These are phyloP conservation scores for Cyphomyrmex costatus DNA, from an alignment of 1,140 invertebrate genomes.

Conservation along the genomic window DNA sequence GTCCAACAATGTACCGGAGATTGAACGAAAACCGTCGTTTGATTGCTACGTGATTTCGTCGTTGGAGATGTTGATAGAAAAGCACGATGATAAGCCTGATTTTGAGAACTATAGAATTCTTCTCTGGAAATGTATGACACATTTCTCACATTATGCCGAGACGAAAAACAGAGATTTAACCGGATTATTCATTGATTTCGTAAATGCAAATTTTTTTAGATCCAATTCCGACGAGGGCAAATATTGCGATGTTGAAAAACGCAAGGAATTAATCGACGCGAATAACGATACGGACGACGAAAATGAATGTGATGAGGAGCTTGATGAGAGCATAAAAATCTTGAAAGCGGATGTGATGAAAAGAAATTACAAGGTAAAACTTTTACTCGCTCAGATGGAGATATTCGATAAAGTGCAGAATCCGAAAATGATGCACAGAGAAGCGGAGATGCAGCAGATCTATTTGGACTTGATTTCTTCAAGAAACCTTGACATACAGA, in stretches of 20 bases:
- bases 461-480: conserved; percentile 93
- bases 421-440: conserved; percentile 92
- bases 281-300: conserved; percentile 65
- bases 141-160: conserved; percentile 92
- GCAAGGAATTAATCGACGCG: conserved; percentile 44
- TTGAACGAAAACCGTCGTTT: conserved; percentile 61
- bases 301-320: conserved; percentile 80
- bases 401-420: conserved; percentile 94
- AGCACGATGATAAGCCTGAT: conserved; percentile 89
- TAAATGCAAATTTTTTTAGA: conserved; percentile 88
- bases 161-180: conserved; percentile 93
- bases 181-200: conserved; percentile 92
- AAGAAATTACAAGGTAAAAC: conserved; percentile 88
- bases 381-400: conserved; percentile 91
- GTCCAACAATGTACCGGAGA: conserved; percentile 72
- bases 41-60: conserved; percentile 77
- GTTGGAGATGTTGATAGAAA: conserved; percentile 70
- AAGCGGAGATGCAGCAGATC: conserved; percentile 91
- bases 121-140: conserved; percentile 92
- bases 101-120: conserved; percentile 92
- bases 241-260: conserved; percentile 86
- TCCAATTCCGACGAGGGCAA: conserved; percentile 85
- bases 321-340: conserved; percentile 57
- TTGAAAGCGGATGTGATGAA: conserved; percentile 56
- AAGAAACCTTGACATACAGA: conserved; percentile 93